Evolutionary conservation across 1,140 invertebrate genomes (phyloP).

Genomic region (Dolichoris vasculosae): DNA sequence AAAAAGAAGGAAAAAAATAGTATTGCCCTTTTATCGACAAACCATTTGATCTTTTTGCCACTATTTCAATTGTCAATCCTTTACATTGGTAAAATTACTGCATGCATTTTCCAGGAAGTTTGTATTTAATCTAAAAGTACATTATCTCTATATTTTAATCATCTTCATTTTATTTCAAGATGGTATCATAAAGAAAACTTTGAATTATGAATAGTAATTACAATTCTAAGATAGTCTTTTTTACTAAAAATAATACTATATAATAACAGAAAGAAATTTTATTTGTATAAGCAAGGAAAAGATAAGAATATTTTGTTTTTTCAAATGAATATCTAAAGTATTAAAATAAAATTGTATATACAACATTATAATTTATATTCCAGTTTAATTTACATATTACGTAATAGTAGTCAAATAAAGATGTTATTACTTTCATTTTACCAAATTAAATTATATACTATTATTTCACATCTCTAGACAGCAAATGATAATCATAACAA

Average conservation of each 20-base stretch:
- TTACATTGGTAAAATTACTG: conserved; percentile 29
- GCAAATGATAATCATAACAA: background rate
- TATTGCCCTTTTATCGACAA: conserved; percentile 27
- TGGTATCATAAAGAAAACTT: background rate
- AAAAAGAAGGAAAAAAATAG: background rate
- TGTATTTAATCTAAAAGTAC: conserved; percentile 13
- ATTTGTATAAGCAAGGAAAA: background rate
- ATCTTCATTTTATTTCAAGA: conserved; percentile 22
- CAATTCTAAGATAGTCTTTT: background rate
- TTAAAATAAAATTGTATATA: background rate
- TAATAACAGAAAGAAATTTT: background rate
- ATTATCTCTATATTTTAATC: conserved; percentile 22
- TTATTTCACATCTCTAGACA: conserved; percentile 25
- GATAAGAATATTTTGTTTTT: background rate
- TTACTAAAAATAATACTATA: background rate
- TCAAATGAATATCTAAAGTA: no score
- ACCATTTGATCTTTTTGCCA: conserved; percentile 17
- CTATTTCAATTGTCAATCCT: background rate
- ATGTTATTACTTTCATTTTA: background rate
- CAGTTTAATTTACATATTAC: background rate
- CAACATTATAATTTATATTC: background rate
- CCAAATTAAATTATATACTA: background rate
- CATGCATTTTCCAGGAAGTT: conserved; percentile 38
- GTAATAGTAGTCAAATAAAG: no score
- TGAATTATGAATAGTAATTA: background rate